These are phyloP conservation scores for Mnemiopsis leidyi DNA, from an alignment of 37 sponge, comb jelly and placozoan genomes.

Conservation along the genomic window DNA sequence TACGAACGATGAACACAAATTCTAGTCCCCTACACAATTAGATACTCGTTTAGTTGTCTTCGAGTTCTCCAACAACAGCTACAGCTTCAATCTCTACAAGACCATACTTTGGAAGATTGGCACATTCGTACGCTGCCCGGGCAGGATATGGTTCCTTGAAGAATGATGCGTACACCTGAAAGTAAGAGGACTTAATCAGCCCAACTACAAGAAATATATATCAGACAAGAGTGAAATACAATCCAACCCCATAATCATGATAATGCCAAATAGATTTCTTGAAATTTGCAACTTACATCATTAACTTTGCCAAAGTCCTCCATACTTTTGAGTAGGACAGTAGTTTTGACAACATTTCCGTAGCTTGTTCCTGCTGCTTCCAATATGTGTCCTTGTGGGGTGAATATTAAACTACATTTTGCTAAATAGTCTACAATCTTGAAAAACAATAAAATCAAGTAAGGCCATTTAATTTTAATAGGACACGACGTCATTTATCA, in stretches of 20 bases:
- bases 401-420: neutral
- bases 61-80: neutral
- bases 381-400: conserved; percentile 28
- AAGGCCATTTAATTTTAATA: no score
- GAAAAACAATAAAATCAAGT: no score
- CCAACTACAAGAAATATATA: neutral
- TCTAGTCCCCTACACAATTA: no score
- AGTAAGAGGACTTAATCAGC: neutral
- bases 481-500: no score
- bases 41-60: neutral
- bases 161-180: neutral
- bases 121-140: conserved; percentile 8
- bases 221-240: no score
- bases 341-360: neutral
- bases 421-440: no score
- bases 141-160: neutral
- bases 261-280: no score
- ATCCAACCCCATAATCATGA: no score
- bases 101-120: conserved; percentile 3
- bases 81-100: conserved; percentile 27
- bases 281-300: neutral
- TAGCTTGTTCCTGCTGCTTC: conserved; percentile 27
- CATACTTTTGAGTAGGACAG: conserved; percentile 13
- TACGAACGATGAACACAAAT: no score
- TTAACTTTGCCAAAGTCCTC: conserved; percentile 38